phyloP scores from a whole-genome alignment of 2,888 invertebrate species.

The Microchrysa polita region DNA sequence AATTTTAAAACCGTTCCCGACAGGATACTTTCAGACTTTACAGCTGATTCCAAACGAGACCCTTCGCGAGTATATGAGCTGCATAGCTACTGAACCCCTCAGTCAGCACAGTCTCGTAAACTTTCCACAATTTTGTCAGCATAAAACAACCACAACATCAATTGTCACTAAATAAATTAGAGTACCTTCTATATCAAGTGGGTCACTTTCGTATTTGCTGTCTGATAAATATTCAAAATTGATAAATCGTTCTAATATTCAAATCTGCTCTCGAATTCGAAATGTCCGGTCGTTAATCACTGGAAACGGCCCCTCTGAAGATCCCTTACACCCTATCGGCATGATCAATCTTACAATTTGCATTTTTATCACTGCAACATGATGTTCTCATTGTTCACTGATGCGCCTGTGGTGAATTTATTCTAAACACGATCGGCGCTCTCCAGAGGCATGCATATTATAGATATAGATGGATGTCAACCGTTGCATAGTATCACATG shows the following conservation, averaged over 20 bases:
- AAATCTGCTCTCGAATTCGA: conserved; percentile 5
- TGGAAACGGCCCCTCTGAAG: conserved; percentile 13
- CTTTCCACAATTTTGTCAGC: too few species aligned
- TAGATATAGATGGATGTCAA: conserved; percentile 13
- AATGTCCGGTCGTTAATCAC: conserved; percentile 40
- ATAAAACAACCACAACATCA: too few species aligned
- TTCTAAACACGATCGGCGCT: conserved; percentile 9
- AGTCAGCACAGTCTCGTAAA: too few species aligned
- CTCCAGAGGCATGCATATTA: neutral
- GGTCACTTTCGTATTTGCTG: too few species aligned
- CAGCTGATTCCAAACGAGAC: too few species aligned
- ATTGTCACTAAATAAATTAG: too few species aligned
- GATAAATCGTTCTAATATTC: conserved; percentile 38
- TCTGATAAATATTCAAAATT: neutral
- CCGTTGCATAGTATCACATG: neutral
- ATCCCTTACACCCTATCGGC: conserved; percentile 40
- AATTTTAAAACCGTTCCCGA: too few species aligned
- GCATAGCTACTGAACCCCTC: too few species aligned
- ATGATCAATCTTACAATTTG: conserved; percentile 38
- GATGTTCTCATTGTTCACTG: conserved; percentile 31
- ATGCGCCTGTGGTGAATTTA: conserved; percentile 14
- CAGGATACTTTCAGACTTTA: too few species aligned
- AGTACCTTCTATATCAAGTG: too few species aligned
- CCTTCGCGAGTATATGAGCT: too few species aligned
- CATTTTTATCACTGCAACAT: conserved; percentile 34